Evolutionary conservation across 1,140 invertebrate species (phyloP).

Genomic region (Caerostris darwini): DNA sequence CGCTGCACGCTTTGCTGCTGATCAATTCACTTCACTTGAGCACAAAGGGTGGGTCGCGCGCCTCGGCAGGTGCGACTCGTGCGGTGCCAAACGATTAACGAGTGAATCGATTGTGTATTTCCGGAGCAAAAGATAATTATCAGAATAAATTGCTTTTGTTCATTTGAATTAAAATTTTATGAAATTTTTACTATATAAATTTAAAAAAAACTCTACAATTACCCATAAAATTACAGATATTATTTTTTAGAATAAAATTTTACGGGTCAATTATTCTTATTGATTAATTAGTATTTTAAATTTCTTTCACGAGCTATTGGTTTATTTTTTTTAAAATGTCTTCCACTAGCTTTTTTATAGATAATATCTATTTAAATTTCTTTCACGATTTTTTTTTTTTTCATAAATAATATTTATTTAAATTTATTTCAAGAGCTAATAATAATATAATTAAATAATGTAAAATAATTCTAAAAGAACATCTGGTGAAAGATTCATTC

Average conservation of each 20-base stretch:
- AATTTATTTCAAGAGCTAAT: too few relatives aligned
- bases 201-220: neutral
- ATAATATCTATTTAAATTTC: too few relatives aligned
- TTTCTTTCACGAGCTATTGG: too few relatives aligned
- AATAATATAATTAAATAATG: too few relatives aligned
- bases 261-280: neutral
- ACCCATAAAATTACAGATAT: neutral
- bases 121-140: neutral
- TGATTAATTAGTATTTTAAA: too few relatives aligned
- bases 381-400: too few relatives aligned
- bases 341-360: too few relatives aligned
- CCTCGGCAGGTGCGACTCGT: neutral
- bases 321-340: too few relatives aligned
- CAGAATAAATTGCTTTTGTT: neutral
- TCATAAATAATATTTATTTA: too few relatives aligned
- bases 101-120: neutral
- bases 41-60: neutral
- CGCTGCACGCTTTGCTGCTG: slow-evolving; percentile 1
- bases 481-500: too few relatives aligned
- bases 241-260: neutral
- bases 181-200: neutral
- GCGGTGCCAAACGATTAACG: neutral
- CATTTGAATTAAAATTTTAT: neutral
- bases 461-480: too few relatives aligned
- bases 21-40: neutral